A percentile compares a stretch with the other conserved stretches of the same genome.
phyloP scores from a whole-genome alignment of 2,888 invertebrate species.

The Rosalia funebris region DNA sequence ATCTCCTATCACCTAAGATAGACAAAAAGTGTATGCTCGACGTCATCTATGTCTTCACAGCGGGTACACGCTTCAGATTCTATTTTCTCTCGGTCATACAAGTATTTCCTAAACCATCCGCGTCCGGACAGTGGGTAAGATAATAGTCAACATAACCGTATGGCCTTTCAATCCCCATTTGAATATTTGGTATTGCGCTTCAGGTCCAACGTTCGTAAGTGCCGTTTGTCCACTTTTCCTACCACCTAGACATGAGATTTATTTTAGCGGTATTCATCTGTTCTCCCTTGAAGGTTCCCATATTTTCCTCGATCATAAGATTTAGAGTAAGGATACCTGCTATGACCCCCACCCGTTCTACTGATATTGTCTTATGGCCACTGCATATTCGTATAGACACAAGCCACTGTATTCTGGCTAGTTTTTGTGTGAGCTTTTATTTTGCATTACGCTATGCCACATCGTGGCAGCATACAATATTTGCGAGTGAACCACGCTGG shows the following conservation, averaged over 20 bases:
- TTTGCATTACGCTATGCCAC: background rate
- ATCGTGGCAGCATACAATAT: background rate
- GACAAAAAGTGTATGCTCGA: background rate
- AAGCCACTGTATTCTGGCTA: background rate
- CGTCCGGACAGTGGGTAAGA: background rate
- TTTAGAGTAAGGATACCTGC: background rate
- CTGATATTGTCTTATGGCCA: background rate
- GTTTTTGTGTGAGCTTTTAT: background rate
- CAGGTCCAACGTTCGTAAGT: background rate
- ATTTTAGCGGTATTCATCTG: background rate
- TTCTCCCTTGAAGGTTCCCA: background rate
- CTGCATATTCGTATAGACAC: background rate
- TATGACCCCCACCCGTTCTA: background rate
- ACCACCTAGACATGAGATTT: background rate
- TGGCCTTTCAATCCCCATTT: background rate
- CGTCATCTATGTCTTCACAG: background rate
- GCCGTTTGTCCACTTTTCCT: background rate
- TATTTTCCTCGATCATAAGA: background rate
- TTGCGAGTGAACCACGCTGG: background rate
- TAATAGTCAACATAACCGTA: background rate
- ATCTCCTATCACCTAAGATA: background rate
- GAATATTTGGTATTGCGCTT: background rate
- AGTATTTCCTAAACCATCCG: background rate
- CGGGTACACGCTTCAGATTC: background rate
- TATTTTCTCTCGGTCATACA: background rate